phyloP scores from a whole-genome alignment of 23 tunicate species.

The Phallusia fumigata region DNA sequence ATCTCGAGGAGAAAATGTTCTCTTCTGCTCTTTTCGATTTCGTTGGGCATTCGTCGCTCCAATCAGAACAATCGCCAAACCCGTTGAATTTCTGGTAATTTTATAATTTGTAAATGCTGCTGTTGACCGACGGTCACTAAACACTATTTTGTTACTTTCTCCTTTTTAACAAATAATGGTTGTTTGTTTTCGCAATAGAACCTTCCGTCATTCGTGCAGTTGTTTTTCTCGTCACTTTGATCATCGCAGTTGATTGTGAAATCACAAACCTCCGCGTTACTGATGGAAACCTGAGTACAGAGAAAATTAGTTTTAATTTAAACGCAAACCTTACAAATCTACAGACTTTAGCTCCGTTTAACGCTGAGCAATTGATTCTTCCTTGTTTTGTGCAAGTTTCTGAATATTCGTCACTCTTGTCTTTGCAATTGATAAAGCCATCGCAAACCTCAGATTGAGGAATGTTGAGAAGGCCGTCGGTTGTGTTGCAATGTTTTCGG shows the following conservation, averaged over 20 bases:
- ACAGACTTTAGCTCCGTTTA: constrained; percentile 37
- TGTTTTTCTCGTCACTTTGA: constrained; percentile 33
- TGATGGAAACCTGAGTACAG: constrained; percentile 26
- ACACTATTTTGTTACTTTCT: no score
- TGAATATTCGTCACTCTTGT: not conserved
- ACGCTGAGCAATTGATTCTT: constrained; percentile 14
- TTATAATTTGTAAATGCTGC: no score
- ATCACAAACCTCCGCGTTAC: constrained; percentile 27
- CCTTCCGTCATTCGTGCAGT: constrained; percentile 38
- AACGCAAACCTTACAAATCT: no score
- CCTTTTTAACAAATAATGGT: constrained; percentile 9
- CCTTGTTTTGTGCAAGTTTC: no score
- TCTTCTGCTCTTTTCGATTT: not conserved
- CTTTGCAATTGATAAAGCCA: constrained; percentile 19
- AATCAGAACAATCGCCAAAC: not conserved
- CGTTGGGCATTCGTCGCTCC: not conserved
- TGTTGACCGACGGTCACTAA: no score
- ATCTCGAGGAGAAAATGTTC: not conserved
- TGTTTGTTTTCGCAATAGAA: constrained; percentile 12
- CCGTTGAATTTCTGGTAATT: not conserved
- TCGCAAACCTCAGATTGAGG: not conserved
- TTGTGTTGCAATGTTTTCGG: not conserved
- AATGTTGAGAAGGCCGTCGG: no score
- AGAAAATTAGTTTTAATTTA: not conserved
- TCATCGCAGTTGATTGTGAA: constrained; percentile 34